A percentile compares a stretch with the other conserved stretches of the same genome.
Evolutionary conservation across 2,888 invertebrate species (phyloP).

Genomic region (Rugalucina vietnamica): DNA sequence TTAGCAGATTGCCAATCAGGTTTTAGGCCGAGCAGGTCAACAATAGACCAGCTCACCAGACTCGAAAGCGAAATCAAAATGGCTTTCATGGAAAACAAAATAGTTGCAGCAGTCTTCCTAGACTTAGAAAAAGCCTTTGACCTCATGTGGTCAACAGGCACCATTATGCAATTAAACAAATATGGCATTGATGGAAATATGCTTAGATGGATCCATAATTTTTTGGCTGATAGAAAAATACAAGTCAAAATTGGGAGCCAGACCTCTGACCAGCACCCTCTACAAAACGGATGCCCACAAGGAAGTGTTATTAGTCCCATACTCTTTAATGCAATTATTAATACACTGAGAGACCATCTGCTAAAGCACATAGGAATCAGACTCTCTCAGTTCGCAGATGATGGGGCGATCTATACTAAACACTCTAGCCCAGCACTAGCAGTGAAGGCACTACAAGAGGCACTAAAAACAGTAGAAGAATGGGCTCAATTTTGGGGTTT

Average conservation of each 20-base stretch:
- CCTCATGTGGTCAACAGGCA: conserved; percentile 40
- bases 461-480: too few species aligned
- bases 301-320: background rate
- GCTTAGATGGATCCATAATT: background rate
- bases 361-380: too few species aligned
- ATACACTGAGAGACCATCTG: too few species aligned
- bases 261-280: background rate
- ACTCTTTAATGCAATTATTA: background rate
- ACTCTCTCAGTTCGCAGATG: too few species aligned
- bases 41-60: conserved; percentile 47
- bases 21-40: conserved; percentile 46
- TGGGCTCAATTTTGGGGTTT: too few species aligned
- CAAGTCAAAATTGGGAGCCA: background rate
- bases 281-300: background rate
- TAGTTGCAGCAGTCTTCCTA: conserved; percentile 60
- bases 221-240: background rate
- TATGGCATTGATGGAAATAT: background rate
- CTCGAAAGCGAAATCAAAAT: conserved; percentile 58
- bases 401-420: too few species aligned
- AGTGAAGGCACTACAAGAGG: too few species aligned
- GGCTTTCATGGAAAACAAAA: conserved; percentile 59
- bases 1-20: conserved; percentile 53
- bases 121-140: conserved; percentile 33
- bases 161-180: conserved; percentile 31
- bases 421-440: too few species aligned